phyloP scores from a whole-genome alignment of 2,888 invertebrate genomes.

The Chrysomela aeneicollis region DNA sequence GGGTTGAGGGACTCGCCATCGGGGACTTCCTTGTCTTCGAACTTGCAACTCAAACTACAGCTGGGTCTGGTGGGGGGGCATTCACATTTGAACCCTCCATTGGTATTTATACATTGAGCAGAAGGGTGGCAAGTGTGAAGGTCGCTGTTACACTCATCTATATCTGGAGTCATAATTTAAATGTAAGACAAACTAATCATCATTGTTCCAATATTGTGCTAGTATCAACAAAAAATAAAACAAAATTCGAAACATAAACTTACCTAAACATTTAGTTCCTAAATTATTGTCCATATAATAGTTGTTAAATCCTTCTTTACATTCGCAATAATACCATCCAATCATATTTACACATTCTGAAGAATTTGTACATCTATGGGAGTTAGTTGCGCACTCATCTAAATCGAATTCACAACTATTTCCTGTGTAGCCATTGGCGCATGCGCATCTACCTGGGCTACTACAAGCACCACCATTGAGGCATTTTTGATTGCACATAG shows the following conservation, averaged over 20 bases:
- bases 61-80: constrained; percentile 65
- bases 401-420: constrained; percentile 85
- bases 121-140: constrained; percentile 82
- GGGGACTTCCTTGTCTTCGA: constrained; percentile 70
- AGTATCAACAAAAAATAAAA: no score
- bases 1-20: constrained; percentile 67
- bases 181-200: no score
- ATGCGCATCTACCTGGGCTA: constrained; percentile 79
- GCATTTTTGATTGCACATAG: constrained; percentile 81
- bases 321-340: constrained; percentile 90
- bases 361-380: constrained; percentile 76
- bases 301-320: constrained; percentile 78
- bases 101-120: constrained; percentile 80
- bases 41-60: constrained; percentile 78
- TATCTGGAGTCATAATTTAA: constrained; percentile 74
- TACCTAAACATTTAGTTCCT: constrained; percentile 72
- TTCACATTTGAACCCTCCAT: constrained; percentile 81
- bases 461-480: constrained; percentile 85
- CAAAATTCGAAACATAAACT: no score
- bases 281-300: constrained; percentile 66
- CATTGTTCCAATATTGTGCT: no score
- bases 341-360: constrained; percentile 88
- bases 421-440: constrained; percentile 83
- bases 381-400: constrained; percentile 80
- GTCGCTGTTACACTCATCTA: constrained; percentile 82